Base-by-base conservation (phyloP, 2,888 invertebrate species). In the Pterostichus madidus region DNA sequence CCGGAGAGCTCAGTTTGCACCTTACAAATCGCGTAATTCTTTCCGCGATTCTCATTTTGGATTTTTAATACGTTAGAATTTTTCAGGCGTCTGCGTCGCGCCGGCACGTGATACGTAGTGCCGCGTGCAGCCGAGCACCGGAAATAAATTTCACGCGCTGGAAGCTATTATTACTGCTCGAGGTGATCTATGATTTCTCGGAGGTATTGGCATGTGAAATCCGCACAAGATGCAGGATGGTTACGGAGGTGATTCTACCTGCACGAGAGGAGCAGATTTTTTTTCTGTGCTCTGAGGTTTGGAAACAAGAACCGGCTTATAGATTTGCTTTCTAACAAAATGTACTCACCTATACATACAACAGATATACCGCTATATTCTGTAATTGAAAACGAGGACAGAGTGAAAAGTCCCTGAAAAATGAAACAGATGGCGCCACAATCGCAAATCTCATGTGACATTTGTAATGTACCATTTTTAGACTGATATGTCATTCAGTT, bases 181-280 rank as follows among this genome's bases (percentile, higher is more conserved):
- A 44, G 39, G 78, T 78, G 78, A 78, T 78, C 61, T 78, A 78
- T 78, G 78, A 78, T 78, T 78, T 78, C 78, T 78, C 59, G 35
- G 24, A 61, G 78, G 78, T 78, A 78, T 78, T 78, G 78, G 78
- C 78, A 78, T 78, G 59, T 59, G 78, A 78, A 78, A 78, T 78
- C 76, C 35, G 35, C 76, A 52, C 76, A 31, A 31, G 75, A 75
- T 75, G 46, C 52, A 7, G 5, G 39, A 39, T 39, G 39, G 39
- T 39, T 39, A 39, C 39, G 7, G 39, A 39, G 39, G 39, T 39
- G 39, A 39, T 39, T 39, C 39, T 39, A 39, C 39, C 39, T 39
- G 8, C 7, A 39, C 3, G 5, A 39, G 7, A 39, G n/a, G n/a
- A n/a, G n/a, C 39, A 6, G n/a, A n/a, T n/a, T n/a, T n/a, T n/a